Percentiles rank a stretch among this genome's conserved stretches.
Conservation (phyloP, 1,140 invertebrate species). For the Trachymyrmex cornetzi region DNA sequence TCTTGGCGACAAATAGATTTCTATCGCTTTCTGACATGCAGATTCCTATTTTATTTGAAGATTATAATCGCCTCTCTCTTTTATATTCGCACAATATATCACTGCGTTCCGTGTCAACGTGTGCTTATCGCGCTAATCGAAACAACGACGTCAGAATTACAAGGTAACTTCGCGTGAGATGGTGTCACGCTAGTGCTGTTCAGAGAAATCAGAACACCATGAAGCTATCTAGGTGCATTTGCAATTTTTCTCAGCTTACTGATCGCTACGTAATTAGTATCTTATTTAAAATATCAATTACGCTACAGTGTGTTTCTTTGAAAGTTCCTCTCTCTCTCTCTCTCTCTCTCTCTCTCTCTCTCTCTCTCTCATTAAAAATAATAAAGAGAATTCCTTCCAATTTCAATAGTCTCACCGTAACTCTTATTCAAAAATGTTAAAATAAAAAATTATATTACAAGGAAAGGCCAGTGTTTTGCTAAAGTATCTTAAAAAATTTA, state of each 20-base stretch:
- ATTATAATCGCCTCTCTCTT: constrained; percentile 42
- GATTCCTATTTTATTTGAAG: constrained; percentile 51
- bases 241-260: constrained; percentile 1
- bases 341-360: background rate
- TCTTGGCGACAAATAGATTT: constrained; percentile 11
- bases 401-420: background rate
- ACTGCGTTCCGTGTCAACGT: constrained; percentile 38
- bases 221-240: constrained; percentile 26
- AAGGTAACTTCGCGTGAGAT: constrained; percentile 46
- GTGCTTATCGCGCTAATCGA: constrained; percentile 57
- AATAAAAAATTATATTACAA: background rate
- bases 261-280: constrained; percentile 6
- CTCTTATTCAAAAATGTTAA: background rate
- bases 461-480: too few species aligned
- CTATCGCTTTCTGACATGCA: constrained; percentile 13
- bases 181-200: constrained; percentile 40
- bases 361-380: background rate
- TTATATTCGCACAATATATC: constrained; percentile 43
- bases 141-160: constrained; percentile 53
- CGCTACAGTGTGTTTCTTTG: background rate
- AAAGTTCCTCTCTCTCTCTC: constrained; percentile 1
- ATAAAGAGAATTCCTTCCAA: background rate
- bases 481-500: too few species aligned
- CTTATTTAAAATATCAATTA: constrained; percentile 33
- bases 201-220: constrained; percentile 52